Percentiles rank a stretch among this genome's conserved stretches.
phyloP scores from a whole-genome alignment of 2,113 vertebrate species.

The Peucedramus taeniatus region DNA sequence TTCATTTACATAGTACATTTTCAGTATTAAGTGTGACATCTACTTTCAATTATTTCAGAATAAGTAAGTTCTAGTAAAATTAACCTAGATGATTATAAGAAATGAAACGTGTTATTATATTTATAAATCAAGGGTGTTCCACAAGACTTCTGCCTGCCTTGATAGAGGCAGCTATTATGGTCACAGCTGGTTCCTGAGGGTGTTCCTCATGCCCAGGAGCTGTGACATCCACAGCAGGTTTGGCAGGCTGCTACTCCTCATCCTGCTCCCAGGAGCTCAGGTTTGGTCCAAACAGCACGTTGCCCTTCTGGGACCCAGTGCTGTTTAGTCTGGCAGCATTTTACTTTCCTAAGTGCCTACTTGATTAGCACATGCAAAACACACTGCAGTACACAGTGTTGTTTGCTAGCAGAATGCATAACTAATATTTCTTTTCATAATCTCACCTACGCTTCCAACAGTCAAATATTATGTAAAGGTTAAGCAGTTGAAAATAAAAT shows the following conservation, averaged over 20 bases:
- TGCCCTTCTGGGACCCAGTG: not conserved
- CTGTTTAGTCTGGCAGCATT: not conserved
- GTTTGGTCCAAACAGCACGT: not conserved
- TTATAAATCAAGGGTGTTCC: not conserved
- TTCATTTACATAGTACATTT: no score
- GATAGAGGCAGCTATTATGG: not conserved
- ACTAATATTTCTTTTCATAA: not conserved
- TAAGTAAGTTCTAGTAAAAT: not conserved
- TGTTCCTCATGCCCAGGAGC: not conserved
- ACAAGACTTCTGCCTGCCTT: not conserved
- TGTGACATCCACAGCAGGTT: not conserved
- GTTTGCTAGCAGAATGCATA: not conserved
- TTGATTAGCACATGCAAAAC: not conserved
- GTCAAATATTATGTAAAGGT: not conserved
- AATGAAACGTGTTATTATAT: not conserved
- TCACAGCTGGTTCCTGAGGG: not conserved
- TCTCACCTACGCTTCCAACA: not conserved
- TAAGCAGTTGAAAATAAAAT: not conserved
- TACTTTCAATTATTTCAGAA: not conserved
- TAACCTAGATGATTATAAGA: not conserved
- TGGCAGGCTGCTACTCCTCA: not conserved
- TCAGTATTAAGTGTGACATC: constrained; percentile 31
- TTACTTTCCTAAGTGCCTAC: not conserved
- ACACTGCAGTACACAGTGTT: not conserved
- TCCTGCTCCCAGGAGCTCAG: not conserved